Percentiles rank a stretch among this genome's conserved stretches.
phyloP scores from a whole-genome alignment of 1,140 invertebrate species.

The Chironomus tepperi region DNA sequence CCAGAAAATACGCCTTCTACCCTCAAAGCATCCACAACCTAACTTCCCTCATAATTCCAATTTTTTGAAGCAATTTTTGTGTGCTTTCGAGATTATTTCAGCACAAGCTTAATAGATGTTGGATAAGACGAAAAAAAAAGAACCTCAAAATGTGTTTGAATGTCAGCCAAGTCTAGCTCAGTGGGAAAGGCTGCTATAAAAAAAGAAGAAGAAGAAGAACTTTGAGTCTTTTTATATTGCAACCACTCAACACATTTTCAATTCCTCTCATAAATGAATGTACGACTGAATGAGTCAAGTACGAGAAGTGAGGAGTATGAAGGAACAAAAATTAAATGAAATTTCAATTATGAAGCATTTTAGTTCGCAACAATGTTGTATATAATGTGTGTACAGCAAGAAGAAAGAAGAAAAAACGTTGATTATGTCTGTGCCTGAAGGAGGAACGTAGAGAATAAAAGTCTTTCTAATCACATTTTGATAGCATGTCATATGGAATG shows the following conservation, averaged over 20 bases:
- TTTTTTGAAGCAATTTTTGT: no score
- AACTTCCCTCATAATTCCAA: no score
- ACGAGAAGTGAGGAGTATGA: background rate
- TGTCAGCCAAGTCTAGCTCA: background rate
- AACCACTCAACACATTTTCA: no score
- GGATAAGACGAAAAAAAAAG: no score
- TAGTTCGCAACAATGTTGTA: background rate
- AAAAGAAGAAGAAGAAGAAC: background rate
- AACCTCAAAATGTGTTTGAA: background rate
- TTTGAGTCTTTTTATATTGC: background rate
- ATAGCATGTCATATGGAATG: background rate
- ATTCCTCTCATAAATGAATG: background rate
- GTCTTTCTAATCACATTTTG: background rate
- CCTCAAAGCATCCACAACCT: no score
- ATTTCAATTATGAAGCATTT: background rate
- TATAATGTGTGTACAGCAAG: background rate
- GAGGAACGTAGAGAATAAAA: background rate
- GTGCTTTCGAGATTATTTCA: no score
- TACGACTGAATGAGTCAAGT: no score
- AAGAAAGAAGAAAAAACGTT: background rate
- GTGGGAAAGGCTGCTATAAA: no score
- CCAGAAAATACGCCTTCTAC: no score
- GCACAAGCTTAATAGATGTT: no score
- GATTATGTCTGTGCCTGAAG: background rate
- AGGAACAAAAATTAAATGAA: background rate